phyloP scores from a whole-genome alignment of 2,113 vertebrate genomes.

The Cygnus buccinator region DNA sequence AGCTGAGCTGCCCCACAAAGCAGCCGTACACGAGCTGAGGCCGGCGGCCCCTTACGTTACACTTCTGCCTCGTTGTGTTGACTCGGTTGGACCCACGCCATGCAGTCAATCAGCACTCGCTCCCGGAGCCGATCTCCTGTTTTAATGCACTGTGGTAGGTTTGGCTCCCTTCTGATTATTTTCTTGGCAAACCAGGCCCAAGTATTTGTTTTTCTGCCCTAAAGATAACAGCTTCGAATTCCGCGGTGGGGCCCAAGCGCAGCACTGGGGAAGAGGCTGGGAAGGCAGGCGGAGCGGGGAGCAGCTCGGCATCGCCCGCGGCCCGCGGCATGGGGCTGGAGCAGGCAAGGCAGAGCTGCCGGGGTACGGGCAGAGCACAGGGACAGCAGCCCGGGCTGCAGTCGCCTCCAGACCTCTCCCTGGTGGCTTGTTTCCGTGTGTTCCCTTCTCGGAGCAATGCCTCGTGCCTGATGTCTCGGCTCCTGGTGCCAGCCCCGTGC shows the following conservation, averaged over 20 bases:
- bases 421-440: neutral
- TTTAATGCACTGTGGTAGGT: conserved; percentile 21
- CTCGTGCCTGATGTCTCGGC: accelerated
- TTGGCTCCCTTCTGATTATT: neutral
- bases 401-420: neutral
- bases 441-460: neutral
- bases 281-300: neutral
- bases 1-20: neutral
- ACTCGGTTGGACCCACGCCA: neutral
- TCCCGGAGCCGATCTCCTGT: neutral
- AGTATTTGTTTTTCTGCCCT: conserved; percentile 7
- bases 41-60: neutral
- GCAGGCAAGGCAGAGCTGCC: neutral
- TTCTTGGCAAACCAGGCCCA: neutral
- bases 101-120: neutral
- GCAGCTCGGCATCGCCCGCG: neutral
- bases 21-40: neutral
- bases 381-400: neutral
- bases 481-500: neutral
- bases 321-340: neutral
- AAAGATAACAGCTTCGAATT: neutral
- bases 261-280: neutral
- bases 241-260: neutral
- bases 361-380: neutral
- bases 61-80: neutral